These are phyloP conservation scores for Drosophila lacertosa DNA, from an alignment of 1,140 invertebrate species.

Conservation along the genomic window DNA sequence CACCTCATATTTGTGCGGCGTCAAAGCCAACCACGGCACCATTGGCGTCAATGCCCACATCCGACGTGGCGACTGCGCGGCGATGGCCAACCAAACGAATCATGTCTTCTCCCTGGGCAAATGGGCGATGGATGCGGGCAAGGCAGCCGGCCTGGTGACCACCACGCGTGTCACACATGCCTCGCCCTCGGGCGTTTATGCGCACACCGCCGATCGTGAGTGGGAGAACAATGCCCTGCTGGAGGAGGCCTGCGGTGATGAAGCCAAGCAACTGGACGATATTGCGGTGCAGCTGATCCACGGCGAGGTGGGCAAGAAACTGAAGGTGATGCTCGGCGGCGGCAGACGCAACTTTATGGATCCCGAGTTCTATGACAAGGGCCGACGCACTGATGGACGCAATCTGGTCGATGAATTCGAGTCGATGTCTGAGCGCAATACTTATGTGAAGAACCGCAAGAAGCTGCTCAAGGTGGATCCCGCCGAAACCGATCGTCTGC, in stretches of 20 bases:
- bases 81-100: conserved; percentile 85
- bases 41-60: conserved; percentile 90
- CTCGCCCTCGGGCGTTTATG: conserved; percentile 90
- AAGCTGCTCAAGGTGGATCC: conserved; percentile 84
- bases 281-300: conserved; percentile 91
- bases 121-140: conserved; percentile 90
- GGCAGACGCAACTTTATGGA: conserved; percentile 89
- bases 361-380: conserved; percentile 86
- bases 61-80: conserved; percentile 86
- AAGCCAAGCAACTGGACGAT: conserved; percentile 86
- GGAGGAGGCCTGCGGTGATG: conserved; percentile 67
- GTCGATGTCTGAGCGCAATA: conserved; percentile 74
- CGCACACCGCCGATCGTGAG: conserved; percentile 89
- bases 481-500: conserved; percentile 78
- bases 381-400: conserved; percentile 87
- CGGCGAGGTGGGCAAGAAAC: conserved; percentile 86
- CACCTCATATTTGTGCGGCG: conserved; percentile 93
- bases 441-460: conserved; percentile 88
- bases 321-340: conserved; percentile 90
- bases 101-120: conserved; percentile 88
- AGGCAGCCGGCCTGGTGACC: conserved; percentile 91
- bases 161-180: conserved; percentile 92
- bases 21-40: conserved; percentile 92
- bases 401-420: conserved; percentile 89
- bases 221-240: conserved; percentile 91